These are phyloP conservation scores for Hyalella azteca DNA, from an alignment of 2,888 invertebrate genomes.

Conservation along the genomic window DNA sequence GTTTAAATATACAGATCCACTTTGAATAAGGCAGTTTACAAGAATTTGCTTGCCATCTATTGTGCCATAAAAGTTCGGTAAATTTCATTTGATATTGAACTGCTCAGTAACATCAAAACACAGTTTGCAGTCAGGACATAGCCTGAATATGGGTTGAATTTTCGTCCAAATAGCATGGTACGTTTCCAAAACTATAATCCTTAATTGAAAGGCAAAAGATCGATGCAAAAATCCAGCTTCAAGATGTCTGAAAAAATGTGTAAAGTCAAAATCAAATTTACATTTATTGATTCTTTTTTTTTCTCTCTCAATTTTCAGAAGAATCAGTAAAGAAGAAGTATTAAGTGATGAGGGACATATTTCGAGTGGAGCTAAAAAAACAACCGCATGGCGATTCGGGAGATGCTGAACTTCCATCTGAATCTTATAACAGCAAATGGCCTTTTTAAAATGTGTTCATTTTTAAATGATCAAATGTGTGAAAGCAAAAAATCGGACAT, in stretches of 20 bases:
- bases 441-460: slow-evolving; percentile 35
- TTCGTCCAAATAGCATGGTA: no score
- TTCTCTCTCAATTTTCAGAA: slow-evolving; percentile 29
- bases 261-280: background rate
- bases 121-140: background rate
- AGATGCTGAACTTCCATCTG: slow-evolving; percentile 10
- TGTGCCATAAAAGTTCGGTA: no score
- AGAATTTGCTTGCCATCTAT: no score
- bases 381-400: slow-evolving; percentile 3
- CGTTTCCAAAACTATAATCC: background rate
- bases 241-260: background rate
- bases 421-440: slow-evolving; percentile 31
- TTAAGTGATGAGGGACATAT: slow-evolving; percentile 40
- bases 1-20: background rate
- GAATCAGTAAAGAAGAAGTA: slow-evolving; percentile 36
- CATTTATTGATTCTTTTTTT: background rate
- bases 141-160: no score
- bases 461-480: slow-evolving; percentile 39
- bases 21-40: no score
- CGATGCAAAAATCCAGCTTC: background rate
- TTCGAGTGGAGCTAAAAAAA: slow-evolving; percentile 39
- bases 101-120: background rate
- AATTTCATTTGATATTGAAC: background rate
- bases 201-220: background rate
- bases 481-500: background rate